These are phyloP conservation scores for Smutsia temminckii DNA, from an alignment of 2,797 vertebrate species.

Conservation along the genomic window DNA sequence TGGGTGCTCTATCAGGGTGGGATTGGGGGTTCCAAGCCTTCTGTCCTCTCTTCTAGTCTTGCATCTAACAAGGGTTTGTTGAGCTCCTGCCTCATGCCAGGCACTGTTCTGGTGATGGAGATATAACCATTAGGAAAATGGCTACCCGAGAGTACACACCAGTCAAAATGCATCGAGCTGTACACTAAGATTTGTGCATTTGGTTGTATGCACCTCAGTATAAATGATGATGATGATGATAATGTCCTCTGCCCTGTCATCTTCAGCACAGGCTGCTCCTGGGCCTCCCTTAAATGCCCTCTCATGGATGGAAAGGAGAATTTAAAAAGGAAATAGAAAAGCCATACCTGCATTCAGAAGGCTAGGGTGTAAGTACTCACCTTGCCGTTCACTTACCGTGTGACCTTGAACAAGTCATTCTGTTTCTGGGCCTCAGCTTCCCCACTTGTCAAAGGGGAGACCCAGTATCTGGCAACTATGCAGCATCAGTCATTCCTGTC, in stretches of 20 bases:
- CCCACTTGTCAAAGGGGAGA: background rate
- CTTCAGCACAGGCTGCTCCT: background rate
- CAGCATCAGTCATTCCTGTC: fast-evolving
- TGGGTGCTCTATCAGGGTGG: background rate
- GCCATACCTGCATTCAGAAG: background rate
- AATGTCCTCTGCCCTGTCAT: background rate
- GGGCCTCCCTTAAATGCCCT: background rate
- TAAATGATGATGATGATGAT: too few species aligned
- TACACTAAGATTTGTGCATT: too few species aligned
- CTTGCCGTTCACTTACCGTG: background rate
- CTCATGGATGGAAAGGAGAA: background rate
- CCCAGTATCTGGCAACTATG: fast-evolving
- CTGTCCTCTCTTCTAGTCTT: background rate
- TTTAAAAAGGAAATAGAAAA: background rate
- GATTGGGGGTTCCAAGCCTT: background rate
- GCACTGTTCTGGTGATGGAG: background rate
- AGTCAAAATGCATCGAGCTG: too few species aligned
- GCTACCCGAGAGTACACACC: too few species aligned
- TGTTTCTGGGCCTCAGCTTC: background rate
- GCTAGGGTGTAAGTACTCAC: background rate
- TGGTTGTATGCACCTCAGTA: too few species aligned
- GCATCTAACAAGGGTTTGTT: background rate
- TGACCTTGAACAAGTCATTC: background rate
- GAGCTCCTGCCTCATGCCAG: background rate
- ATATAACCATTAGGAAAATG: background rate